Conservation (phyloP, 2,888 invertebrate species). For the Xanthia togata region DNA sequence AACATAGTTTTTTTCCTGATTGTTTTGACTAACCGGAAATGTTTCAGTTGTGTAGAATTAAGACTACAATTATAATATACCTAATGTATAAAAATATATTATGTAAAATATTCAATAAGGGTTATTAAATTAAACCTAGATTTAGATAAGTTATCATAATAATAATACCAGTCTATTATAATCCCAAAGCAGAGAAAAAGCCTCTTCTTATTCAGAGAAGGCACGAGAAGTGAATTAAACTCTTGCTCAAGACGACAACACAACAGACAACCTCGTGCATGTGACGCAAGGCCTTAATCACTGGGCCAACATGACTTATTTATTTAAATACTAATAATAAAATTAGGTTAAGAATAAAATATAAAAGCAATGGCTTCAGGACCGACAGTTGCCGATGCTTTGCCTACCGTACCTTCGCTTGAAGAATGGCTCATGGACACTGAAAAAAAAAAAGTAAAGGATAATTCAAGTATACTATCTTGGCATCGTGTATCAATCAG, state of each 20-base stretch:
- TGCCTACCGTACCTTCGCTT: neutral
- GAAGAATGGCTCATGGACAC: accelerated
- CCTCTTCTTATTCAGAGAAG: too few species aligned
- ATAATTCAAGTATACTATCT: neutral
- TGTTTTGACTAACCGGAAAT: neutral
- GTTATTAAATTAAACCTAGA: neutral
- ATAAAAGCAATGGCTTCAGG: neutral
- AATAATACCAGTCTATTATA: neutral
- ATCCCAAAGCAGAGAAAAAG: too few species aligned
- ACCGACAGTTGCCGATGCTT: neutral
- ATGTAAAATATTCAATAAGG: too few species aligned
- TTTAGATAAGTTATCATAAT: neutral
- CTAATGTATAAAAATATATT: too few species aligned
- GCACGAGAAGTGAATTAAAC: too few species aligned
- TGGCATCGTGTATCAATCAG: too few species aligned
- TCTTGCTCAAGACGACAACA: too few species aligned
- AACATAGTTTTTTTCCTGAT: neutral
- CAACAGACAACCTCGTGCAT: neutral
- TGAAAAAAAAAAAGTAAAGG: conserved; percentile 12
- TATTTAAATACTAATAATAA: neutral
- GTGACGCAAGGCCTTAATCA: neutral
- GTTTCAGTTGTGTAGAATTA: neutral
- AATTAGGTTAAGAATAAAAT: neutral
- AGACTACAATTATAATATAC: too few species aligned
- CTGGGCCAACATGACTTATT: neutral